These are phyloP conservation scores for Heliconius ismenius DNA, from an alignment of 2,888 invertebrate species.

Conservation along the genomic window DNA sequence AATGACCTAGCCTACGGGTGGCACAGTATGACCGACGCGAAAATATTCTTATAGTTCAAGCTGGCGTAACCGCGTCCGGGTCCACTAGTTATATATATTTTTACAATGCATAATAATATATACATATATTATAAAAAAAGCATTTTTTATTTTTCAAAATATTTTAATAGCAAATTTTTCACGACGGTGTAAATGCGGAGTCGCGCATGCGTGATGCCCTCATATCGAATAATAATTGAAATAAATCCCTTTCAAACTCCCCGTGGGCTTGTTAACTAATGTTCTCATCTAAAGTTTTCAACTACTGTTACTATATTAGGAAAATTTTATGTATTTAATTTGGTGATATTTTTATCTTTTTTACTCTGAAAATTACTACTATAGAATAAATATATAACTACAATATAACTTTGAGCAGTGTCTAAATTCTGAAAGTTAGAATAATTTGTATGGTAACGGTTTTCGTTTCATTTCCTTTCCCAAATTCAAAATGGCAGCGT, in stretches of 20 bases:
- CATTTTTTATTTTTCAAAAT: neutral
- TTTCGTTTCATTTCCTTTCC: constrained; percentile 26
- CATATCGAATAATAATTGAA: constrained; percentile 77
- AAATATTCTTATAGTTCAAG: no score
- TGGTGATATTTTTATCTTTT: neutral
- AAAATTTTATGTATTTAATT: constrained; percentile 18
- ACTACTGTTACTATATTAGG: constrained; percentile 43
- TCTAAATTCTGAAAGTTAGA: neutral
- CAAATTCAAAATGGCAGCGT: constrained; percentile 51
- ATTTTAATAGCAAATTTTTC: neutral
- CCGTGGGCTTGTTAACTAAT: constrained; percentile 62
- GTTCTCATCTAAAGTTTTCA: constrained; percentile 65
- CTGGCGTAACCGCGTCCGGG: no score
- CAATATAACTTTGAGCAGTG: neutral
- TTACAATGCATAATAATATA: neutral
- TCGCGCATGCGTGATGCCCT: constrained; percentile 65
- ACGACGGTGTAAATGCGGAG: constrained; percentile 60
- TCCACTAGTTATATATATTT: no score
- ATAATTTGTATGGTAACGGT: constrained; percentile 6
- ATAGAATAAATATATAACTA: no score
- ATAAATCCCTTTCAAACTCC: constrained; percentile 72
- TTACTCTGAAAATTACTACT: neutral
- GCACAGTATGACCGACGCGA: no score
- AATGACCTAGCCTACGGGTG: no score
- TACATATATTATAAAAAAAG: neutral